Evolutionary conservation across 2,797 vertebrate species (phyloP).

Genomic region (Intellagama lesueurii): DNA sequence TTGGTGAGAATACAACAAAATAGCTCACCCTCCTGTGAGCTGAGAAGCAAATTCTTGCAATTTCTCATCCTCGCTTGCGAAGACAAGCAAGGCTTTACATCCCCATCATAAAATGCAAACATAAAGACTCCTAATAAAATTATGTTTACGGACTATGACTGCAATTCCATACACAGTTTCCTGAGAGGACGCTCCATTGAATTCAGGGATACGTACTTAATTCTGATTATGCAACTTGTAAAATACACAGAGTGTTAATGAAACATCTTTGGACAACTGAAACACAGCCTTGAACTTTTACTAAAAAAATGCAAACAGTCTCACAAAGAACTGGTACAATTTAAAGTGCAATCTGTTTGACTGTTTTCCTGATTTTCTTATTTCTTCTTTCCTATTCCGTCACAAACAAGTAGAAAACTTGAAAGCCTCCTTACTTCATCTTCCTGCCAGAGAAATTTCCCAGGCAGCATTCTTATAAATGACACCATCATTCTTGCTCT

Average conservation of each 20-base stretch:
- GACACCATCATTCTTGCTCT: not conserved
- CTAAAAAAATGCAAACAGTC: not conserved
- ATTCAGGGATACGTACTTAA: not conserved
- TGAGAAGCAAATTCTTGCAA: too few relatives aligned
- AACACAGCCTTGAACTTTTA: not conserved
- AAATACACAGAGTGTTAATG: not conserved
- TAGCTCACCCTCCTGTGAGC: too few relatives aligned
- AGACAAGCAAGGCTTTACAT: too few relatives aligned
- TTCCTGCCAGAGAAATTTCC: not conserved
- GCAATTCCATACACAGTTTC: not conserved
- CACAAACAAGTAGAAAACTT: not conserved
- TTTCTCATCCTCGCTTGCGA: too few relatives aligned
- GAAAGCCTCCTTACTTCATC: not conserved
- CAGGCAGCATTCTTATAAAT: not conserved
- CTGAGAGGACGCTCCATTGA: not conserved
- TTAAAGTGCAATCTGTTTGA: not conserved
- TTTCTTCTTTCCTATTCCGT: not conserved
- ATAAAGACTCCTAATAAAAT: not conserved
- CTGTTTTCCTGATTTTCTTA: not conserved
- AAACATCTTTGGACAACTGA: not conserved
- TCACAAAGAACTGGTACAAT: not conserved
- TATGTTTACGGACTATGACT: not conserved
- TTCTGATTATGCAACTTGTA: not conserved
- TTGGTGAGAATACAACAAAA: too few relatives aligned
- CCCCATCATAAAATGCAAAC: too few relatives aligned